These are phyloP conservation scores for Phodopus roborovskii DNA, from an alignment of 2,113 vertebrate genomes.

Conservation along the genomic window DNA sequence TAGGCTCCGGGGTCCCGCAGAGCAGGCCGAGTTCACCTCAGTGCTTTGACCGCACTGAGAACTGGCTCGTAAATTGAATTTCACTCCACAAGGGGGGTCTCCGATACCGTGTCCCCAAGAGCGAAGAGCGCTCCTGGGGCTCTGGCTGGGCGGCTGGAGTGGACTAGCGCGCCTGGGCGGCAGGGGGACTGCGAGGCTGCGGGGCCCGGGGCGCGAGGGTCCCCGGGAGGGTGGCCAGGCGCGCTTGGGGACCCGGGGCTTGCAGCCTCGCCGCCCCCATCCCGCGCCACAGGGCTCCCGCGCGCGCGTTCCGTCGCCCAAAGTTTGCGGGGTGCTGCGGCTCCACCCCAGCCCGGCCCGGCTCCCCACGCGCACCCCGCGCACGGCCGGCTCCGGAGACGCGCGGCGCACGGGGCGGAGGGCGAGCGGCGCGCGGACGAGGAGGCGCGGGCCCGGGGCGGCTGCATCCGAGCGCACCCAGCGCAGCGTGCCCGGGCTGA, in stretches of 20 bases:
- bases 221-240: not conserved
- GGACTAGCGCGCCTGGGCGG: constrained; percentile 8
- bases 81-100: not conserved
- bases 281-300: constrained; percentile 34
- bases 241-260: not conserved
- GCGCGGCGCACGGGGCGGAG: not conserved
- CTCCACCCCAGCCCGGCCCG: constrained; percentile 6
- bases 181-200: constrained; percentile 17
- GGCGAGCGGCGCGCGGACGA: constrained; percentile 56
- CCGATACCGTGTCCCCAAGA: not conserved
- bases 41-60: constrained; percentile 36
- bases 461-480: not conserved
- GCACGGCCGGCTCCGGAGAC: constrained; percentile 33
- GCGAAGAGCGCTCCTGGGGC: not conserved
- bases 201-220: constrained; percentile 4
- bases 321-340: constrained; percentile 69
- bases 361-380: not conserved
- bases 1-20: constrained; percentile 18
- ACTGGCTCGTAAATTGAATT: not conserved
- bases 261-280: constrained; percentile 61
- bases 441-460: constrained; percentile 38
- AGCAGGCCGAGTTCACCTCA: constrained; percentile 46
- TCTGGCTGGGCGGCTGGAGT: not conserved
- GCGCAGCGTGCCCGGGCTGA: not conserved
- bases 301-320: constrained; percentile 14